Evolutionary conservation across 2,797 vertebrate genomes (phyloP).

Genomic region (Microtus agrestis): DNA sequence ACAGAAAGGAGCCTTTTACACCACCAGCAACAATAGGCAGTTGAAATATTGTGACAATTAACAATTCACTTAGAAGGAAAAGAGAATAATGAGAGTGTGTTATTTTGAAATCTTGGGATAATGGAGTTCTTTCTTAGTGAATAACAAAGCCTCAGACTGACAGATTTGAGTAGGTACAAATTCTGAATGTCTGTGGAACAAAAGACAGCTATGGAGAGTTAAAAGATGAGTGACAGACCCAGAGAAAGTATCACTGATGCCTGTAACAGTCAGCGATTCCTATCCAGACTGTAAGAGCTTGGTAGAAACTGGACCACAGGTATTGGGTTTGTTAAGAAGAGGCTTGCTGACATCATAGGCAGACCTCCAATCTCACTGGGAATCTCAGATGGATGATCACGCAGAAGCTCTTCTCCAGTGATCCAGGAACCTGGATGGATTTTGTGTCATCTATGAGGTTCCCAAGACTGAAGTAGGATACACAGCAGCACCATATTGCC

Average conservation of each 20-base stretch:
- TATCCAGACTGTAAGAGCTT: neutral
- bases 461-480: neutral
- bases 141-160: neutral
- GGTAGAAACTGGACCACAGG: neutral
- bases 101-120: neutral
- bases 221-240: neutral
- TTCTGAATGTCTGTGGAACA: neutral
- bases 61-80: neutral
- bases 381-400: neutral
- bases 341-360: neutral
- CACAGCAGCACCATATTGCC: neutral
- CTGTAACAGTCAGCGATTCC: neutral
- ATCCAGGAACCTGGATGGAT: neutral
- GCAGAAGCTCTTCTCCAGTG: neutral
- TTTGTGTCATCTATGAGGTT: neutral
- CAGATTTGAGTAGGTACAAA: constrained; percentile 27
- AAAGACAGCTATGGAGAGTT: neutral
- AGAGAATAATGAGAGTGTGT: neutral
- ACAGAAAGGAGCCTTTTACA: neutral
- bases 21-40: neutral
- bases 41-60: constrained; percentile 44
- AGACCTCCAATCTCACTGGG: neutral
- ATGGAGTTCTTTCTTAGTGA: constrained; percentile 10
- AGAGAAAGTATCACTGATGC: neutral
- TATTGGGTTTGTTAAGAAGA: neutral